Conservation (phyloP, 2,113 vertebrate genomes). For the Mystacornis crossleyi region DNA sequence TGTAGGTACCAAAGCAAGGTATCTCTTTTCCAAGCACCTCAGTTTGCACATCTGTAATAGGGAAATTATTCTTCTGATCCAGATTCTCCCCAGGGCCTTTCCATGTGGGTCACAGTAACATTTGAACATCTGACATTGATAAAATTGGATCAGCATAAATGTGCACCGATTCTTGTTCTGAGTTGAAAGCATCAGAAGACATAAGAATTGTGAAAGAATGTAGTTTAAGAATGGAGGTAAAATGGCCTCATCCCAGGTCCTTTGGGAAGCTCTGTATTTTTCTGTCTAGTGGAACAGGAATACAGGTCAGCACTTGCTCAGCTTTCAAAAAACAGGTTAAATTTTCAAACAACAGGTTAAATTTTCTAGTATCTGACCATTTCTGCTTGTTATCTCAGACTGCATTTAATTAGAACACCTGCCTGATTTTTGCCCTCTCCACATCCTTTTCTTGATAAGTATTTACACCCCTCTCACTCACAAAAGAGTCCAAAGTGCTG, state of each 20-base stretch:
- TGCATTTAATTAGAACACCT: neutral
- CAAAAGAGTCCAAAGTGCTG: neutral
- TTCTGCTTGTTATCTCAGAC: neutral
- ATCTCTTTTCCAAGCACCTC: neutral
- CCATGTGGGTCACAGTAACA: neutral
- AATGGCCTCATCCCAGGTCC: neutral
- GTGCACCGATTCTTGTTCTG: neutral
- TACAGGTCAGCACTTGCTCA: neutral
- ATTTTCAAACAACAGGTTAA: neutral
- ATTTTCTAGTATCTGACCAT: neutral
- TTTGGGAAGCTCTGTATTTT: neutral
- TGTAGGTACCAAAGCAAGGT: neutral
- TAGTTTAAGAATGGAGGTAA: neutral
- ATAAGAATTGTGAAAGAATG: neutral
- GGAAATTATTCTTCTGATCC: neutral
- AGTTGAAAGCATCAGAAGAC: neutral
- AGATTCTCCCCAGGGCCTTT: neutral
- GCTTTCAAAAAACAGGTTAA: neutral
- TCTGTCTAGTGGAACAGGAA: neutral
- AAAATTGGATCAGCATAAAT: neutral
- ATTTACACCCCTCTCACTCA: neutral
- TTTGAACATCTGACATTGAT: neutral
- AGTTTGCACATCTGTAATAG: neutral
- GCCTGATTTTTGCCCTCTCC: neutral
- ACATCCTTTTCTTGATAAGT: neutral